Evolutionary conservation across 2,888 invertebrate genomes (phyloP).

Genomic region (Plagodis dolabraria): DNA sequence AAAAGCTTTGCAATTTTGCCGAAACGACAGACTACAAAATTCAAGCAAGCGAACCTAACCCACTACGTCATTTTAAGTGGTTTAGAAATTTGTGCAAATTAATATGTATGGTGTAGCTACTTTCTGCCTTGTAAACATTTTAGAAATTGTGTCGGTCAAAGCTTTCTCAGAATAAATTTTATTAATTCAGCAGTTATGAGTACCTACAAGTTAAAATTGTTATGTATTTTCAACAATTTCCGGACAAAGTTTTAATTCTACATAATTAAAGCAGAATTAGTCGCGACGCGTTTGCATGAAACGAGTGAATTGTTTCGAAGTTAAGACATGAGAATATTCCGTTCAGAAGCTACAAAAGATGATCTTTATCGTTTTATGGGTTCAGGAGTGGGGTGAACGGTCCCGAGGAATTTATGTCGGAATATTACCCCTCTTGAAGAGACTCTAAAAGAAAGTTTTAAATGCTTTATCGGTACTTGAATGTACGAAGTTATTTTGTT

Average conservation of each 20-base stretch:
- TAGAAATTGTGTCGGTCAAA: constrained; percentile 23
- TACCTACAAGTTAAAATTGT: constrained; percentile 14
- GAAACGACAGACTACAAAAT: constrained; percentile 30
- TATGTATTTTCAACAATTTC: constrained; percentile 26
- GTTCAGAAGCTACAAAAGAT: constrained; percentile 65
- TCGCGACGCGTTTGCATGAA: constrained; percentile 42
- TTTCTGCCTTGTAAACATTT: constrained; percentile 23
- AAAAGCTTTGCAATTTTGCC: constrained; percentile 35
- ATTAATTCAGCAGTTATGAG: constrained; percentile 8
- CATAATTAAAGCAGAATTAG: constrained; percentile 54
- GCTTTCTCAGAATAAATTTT: constrained; percentile 14
- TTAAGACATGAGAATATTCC: constrained; percentile 50
- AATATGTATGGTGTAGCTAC: constrained; percentile 22
- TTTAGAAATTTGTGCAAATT: constrained; percentile 32
- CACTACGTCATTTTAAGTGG: constrained; percentile 29
- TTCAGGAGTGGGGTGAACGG: constrained; percentile 60
- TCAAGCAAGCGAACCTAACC: constrained; percentile 32
- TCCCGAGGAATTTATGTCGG: constrained; percentile 64
- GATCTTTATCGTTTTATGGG: constrained; percentile 76
- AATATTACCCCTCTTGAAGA: constrained; percentile 61
- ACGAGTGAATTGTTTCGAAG: constrained; percentile 48
- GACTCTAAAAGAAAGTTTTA: constrained; percentile 74
- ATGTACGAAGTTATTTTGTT: constrained; percentile 44
- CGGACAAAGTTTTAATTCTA: constrained; percentile 48
- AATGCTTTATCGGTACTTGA: constrained; percentile 65